Conservation (phyloP, 2,113 vertebrate species). For the Cynoglossus semilaevis region DNA sequence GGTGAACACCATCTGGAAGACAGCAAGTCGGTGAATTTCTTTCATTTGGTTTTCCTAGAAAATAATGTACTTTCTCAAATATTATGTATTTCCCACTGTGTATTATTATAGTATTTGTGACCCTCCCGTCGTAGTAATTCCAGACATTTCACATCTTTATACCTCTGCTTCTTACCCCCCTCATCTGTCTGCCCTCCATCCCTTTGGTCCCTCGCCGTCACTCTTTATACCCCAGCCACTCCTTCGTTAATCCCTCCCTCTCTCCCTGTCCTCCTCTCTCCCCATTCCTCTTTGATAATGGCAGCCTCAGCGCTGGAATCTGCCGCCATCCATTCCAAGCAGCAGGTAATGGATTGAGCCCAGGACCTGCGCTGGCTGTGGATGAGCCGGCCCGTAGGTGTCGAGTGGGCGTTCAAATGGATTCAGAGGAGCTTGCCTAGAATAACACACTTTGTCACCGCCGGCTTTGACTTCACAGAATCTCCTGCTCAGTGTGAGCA, state of each 20-base stretch:
- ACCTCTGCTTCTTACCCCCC: neutral
- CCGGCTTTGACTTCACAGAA: slow-evolving; percentile 44
- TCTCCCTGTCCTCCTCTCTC: slow-evolving; percentile 30
- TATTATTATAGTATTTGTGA: too few species aligned
- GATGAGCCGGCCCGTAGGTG: slow-evolving; percentile 65
- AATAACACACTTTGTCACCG: slow-evolving; percentile 63
- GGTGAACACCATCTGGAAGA: too few species aligned
- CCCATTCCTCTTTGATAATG: slow-evolving; percentile 54
- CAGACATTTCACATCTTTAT: neutral
- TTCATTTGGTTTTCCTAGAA: too few species aligned
- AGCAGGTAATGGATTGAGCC: slow-evolving; percentile 66
- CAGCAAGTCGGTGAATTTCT: too few species aligned
- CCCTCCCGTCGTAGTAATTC: too few species aligned
- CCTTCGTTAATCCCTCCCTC: slow-evolving; percentile 49
- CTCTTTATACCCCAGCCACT: slow-evolving; percentile 18
- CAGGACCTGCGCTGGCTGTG: slow-evolving; percentile 57
- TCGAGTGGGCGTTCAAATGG: slow-evolving; percentile 70
- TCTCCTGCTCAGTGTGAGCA: slow-evolving; percentile 18
- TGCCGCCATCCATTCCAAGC: slow-evolving; percentile 53
- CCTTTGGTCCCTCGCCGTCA: slow-evolving; percentile 22
- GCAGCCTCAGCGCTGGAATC: slow-evolving; percentile 35
- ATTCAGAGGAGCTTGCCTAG: slow-evolving; percentile 49
- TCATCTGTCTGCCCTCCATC: slow-evolving; percentile 7
- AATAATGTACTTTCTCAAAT: too few species aligned
- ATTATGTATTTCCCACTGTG: too few species aligned